Evolutionary conservation across 2,113 vertebrate genomes (phyloP).

Genomic region (Lanius ludovicianus): DNA sequence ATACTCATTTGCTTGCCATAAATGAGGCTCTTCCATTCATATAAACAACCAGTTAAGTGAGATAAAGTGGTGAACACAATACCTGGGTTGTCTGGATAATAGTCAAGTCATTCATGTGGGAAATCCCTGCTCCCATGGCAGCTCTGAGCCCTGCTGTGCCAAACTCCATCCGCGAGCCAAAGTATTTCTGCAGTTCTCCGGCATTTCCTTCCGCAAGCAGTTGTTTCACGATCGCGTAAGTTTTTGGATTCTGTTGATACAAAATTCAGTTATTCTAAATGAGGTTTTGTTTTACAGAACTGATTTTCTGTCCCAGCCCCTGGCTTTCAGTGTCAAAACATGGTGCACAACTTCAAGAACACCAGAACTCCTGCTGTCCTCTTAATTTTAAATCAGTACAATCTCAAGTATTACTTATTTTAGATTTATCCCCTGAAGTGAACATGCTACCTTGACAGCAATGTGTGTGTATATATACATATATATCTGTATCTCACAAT

Average conservation of each 20-base stretch:
- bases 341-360: neutral
- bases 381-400: neutral
- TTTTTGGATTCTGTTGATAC: conserved; percentile 86
- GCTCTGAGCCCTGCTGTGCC: conserved; percentile 94
- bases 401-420: neutral
- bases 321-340: neutral
- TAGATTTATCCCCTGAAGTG: neutral
- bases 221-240: conserved; percentile 76
- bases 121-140: conserved; percentile 89
- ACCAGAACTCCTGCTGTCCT: neutral
- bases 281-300: neutral
- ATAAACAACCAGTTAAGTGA: neutral
- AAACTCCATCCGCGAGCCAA: conserved; percentile 92
- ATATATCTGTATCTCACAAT: neutral
- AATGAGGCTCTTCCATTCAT: neutral
- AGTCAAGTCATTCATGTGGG: conserved; percentile 94
- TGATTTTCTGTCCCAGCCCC: neutral
- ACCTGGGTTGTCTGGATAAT: conserved; percentile 96
- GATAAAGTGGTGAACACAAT: neutral
- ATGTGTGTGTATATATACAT: too few species aligned
- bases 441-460: neutral
- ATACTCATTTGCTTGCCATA: neutral
- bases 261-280: neutral
- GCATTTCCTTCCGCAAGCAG: conserved; percentile 76
- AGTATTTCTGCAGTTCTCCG: conserved; percentile 82